Evolutionary conservation across 2,888 invertebrate species (phyloP).

Genomic region (Thecocarcelia acutangulata): DNA sequence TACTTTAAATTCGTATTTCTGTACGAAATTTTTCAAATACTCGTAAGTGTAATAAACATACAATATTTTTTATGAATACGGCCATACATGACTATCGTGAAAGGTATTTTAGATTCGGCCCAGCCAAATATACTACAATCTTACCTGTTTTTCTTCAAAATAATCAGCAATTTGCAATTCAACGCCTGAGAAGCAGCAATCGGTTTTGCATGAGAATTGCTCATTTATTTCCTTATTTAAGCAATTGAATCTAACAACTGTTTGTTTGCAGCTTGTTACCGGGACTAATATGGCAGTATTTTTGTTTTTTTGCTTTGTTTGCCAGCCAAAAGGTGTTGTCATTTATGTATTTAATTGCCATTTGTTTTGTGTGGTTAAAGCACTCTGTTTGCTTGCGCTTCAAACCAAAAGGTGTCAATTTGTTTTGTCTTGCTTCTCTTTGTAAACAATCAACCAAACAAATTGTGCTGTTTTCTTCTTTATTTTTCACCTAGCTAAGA

Average conservation of each 20-base stretch:
- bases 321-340: conserved; percentile 50
- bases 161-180: conserved; percentile 44
- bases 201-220: conserved; percentile 26
- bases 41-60: too few species aligned
- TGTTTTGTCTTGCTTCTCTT: conserved; percentile 51
- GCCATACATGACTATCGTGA: too few species aligned
- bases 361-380: conserved; percentile 55
- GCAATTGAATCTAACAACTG: conserved; percentile 57
- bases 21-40: too few species aligned
- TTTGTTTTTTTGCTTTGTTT: background rate
- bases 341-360: conserved; percentile 65
- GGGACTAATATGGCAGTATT: background rate
- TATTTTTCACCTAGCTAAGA: conserved; percentile 23
- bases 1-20: too few species aligned
- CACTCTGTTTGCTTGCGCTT: conserved; percentile 41
- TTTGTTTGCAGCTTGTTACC: conserved; percentile 38
- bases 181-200: conserved; percentile 50
- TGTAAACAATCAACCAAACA: conserved; percentile 20
- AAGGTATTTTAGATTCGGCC: too few species aligned
- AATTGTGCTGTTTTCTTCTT: conserved; percentile 1
- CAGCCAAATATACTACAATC: too few species aligned
- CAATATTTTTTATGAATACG: too few species aligned
- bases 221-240: conserved; percentile 41
- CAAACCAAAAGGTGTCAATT: conserved; percentile 64
- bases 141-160: too few species aligned